These are phyloP conservation scores for Arnoldichthys spilopterus DNA, from an alignment of 2,797 vertebrate genomes.

Conservation along the genomic window DNA sequence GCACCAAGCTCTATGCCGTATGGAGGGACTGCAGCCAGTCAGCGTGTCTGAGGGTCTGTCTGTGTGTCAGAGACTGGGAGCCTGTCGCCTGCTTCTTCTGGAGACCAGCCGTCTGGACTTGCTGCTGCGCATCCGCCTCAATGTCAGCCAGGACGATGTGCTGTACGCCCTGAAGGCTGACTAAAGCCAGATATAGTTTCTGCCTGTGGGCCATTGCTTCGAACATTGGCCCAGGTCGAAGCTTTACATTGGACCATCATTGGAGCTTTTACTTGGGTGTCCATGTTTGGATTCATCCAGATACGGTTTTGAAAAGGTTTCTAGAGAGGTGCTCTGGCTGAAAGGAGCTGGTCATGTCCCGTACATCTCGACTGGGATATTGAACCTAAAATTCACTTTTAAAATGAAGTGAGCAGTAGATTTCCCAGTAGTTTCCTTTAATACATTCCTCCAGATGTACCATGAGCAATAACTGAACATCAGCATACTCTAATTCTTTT, in stretches of 20 bases:
- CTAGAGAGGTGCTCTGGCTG: background rate
- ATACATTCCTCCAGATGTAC: too few species aligned
- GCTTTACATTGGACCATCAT: background rate
- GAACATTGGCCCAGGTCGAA: background rate
- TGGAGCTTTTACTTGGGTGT: background rate
- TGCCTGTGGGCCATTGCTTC: too few species aligned
- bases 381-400: background rate
- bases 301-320: background rate
- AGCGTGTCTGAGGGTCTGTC: conserved; percentile 85
- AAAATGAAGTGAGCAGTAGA: background rate
- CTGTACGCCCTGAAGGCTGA: conserved; percentile 87
- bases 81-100: conserved; percentile 87
- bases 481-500: background rate
- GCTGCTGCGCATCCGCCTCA: conserved; percentile 87
- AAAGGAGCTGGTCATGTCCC: background rate
- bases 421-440: background rate
- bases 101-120: conserved; percentile 86
- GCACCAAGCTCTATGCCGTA: conserved; percentile 86
- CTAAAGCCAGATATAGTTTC: conserved; percentile 57
- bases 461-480: background rate
- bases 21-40: conserved; percentile 86
- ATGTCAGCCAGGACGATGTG: conserved; percentile 90
- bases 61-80: conserved; percentile 84
- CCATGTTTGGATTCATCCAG: background rate
- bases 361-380: background rate